A percentile compares a stretch with the other conserved stretches of the same genome.
Evolutionary conservation across 2,113 vertebrate species (phyloP).

Genomic region (Riparia riparia): DNA sequence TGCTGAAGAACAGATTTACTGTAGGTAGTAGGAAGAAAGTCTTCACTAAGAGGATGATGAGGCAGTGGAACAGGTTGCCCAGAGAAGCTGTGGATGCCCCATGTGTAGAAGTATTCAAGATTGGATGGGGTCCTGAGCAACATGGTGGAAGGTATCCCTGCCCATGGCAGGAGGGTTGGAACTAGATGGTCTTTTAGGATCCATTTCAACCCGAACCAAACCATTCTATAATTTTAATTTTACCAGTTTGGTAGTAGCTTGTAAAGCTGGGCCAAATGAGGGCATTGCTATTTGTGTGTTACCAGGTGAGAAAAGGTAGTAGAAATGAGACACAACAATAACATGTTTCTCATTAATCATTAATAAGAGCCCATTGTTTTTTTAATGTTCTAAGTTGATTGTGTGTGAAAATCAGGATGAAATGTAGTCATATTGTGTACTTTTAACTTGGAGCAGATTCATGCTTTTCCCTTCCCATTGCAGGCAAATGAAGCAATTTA

Average conservation of each 20-base stretch:
- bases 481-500: neutral
- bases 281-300: fast-evolving
- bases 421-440: neutral
- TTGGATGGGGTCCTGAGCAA: neutral
- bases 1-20: neutral
- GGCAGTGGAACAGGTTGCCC: neutral
- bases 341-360: fast-evolving
- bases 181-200: neutral
- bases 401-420: neutral
- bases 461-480: neutral
- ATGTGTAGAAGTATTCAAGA: neutral
- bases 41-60: neutral
- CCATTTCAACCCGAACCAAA: neutral
- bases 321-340: neutral
- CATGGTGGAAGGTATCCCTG: neutral
- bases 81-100: neutral
- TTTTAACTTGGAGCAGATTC: neutral
- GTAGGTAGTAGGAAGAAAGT: neutral
- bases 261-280: neutral
- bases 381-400: neutral
- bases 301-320: neutral
- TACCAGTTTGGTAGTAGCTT: neutral
- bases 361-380: neutral
- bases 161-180: neutral
- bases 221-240: neutral